These are phyloP conservation scores for Epiperipatus broadwayi DNA, from an alignment of 2,888 invertebrate genomes.

Conservation along the genomic window DNA sequence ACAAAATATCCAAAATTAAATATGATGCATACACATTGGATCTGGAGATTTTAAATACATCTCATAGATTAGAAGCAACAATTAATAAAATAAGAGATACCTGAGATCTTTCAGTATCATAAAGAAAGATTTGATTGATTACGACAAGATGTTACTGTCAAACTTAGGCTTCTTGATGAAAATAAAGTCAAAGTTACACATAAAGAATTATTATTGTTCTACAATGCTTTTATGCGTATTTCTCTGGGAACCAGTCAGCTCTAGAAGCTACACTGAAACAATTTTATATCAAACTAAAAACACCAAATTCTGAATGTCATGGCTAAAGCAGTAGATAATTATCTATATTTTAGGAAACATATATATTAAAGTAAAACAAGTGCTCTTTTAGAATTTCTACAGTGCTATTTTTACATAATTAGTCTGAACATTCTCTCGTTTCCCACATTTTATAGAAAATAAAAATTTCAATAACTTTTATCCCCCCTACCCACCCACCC, in stretches of 20 bases:
- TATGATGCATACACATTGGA: slow-evolving; percentile 95
- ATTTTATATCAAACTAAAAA: slow-evolving; percentile 75
- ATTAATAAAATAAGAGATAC: too few species aligned
- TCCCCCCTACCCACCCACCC: too few species aligned
- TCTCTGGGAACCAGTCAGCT: slow-evolving; percentile 83
- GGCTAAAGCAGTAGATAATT: slow-evolving; percentile 52
- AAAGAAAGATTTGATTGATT: slow-evolving; percentile 79
- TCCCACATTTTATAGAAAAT: too few species aligned
- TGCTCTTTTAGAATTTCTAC: too few species aligned
- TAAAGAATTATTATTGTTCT: slow-evolving; percentile 81
- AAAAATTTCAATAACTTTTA: too few species aligned
- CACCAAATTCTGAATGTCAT: slow-evolving; percentile 57
- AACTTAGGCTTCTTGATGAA: slow-evolving; percentile 88
- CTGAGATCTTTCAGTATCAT: slow-evolving; percentile 60
- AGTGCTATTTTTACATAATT: too few species aligned
- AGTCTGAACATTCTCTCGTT: too few species aligned
- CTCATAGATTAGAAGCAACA: too few species aligned
- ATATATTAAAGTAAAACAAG: too few species aligned
- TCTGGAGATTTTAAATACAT: slow-evolving; percentile 52
- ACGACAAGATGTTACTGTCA: slow-evolving; percentile 77
- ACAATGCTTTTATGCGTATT: slow-evolving; percentile 92
- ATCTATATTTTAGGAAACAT: too few species aligned
- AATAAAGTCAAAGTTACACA: slow-evolving; percentile 98
- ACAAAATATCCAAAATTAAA: slow-evolving; percentile 68
- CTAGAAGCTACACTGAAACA: slow-evolving; percentile 82